Evolutionary conservation across 1,140 invertebrate species (phyloP).

Genomic region (Lanistes nyassanus): DNA sequence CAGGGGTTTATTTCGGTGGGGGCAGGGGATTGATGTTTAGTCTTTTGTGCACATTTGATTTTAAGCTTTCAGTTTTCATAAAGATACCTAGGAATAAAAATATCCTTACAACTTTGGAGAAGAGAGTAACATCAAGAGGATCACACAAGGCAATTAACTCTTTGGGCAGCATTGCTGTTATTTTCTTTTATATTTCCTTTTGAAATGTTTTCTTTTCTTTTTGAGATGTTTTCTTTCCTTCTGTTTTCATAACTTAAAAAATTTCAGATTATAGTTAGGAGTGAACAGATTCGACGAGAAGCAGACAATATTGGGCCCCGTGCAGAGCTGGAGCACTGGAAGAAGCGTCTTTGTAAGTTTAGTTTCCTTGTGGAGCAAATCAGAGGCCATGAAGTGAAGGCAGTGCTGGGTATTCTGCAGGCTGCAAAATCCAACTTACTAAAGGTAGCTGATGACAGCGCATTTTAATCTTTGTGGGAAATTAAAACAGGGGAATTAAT

Average conservation of each 20-base stretch:
- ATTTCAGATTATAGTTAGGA: slow-evolving; percentile 62
- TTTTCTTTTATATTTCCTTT: not conserved
- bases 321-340: slow-evolving; percentile 97
- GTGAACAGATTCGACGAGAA: slow-evolving; percentile 84
- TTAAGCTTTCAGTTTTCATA: not conserved
- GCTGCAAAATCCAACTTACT: slow-evolving; percentile 83
- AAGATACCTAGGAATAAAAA: not conserved
- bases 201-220: not conserved
- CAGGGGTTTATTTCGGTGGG: not conserved
- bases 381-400: slow-evolving; percentile 80
- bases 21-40: not conserved
- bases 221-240: not conserved
- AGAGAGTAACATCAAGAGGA: too few species aligned
- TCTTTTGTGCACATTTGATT: not conserved
- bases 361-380: slow-evolving; percentile 88
- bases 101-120: too few species aligned
- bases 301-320: slow-evolving; percentile 92
- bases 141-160: too few species aligned
- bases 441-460: slow-evolving; percentile 67
- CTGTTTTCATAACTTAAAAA: not conserved
- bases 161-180: not conserved
- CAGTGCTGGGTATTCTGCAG: slow-evolving; percentile 76
- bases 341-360: slow-evolving; percentile 89
- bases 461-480: too few species aligned
- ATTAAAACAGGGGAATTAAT: too few species aligned